Conservation (phyloP, 2,113 vertebrate species). For the Austrofundulus limnaeus region DNA sequence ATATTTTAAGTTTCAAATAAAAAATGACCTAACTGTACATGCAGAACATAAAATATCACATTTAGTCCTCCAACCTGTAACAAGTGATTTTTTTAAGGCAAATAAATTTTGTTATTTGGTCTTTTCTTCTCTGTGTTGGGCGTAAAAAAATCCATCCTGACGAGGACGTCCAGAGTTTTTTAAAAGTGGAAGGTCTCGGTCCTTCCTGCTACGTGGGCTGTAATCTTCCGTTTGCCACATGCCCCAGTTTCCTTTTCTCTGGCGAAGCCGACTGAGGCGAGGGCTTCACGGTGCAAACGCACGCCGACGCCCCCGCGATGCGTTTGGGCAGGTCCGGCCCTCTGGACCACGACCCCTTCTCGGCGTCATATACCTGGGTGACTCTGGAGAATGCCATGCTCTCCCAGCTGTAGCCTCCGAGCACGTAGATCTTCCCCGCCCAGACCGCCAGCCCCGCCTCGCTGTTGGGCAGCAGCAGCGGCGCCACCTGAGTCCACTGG, state of each 20-base stretch:
- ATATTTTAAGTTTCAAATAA: too few species aligned
- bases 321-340: conserved; percentile 89
- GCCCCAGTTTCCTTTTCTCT: conserved; percentile 78
- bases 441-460: conserved; percentile 90
- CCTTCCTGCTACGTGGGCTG: conserved; percentile 40
- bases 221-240: conserved; percentile 67
- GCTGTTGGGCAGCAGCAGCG: conserved; percentile 88
- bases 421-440: conserved; percentile 88
- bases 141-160: too few species aligned
- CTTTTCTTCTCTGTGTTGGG: too few species aligned
- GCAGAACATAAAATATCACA: too few species aligned
- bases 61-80: too few species aligned
- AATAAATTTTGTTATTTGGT: too few species aligned
- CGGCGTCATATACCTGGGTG: conserved; percentile 87
- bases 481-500: conserved; percentile 88
- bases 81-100: too few species aligned
- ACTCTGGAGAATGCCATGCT: conserved; percentile 87
- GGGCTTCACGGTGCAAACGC: conserved; percentile 84
- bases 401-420: conserved; percentile 97
- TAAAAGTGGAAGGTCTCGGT: neutral
- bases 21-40: too few species aligned
- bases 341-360: conserved; percentile 83
- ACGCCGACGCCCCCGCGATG: conserved; percentile 89
- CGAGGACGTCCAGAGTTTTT: neutral
- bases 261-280: conserved; percentile 25